phyloP scores from a whole-genome alignment of 1,140 invertebrate species.

The Palaemon carinicauda region DNA sequence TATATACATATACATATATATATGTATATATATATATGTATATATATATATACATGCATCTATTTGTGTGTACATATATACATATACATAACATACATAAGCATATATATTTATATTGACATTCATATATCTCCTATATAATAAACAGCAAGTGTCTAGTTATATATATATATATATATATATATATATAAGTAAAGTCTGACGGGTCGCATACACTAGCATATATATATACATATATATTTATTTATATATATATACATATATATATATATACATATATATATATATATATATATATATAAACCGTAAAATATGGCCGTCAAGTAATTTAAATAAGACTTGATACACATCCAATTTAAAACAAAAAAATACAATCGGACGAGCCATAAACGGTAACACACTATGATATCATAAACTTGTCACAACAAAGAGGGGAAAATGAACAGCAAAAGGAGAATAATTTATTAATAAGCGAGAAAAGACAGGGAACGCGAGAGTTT shows the following conservation, averaged over 20 bases:
- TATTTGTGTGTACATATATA: too few species aligned
- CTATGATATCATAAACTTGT: too few species aligned
- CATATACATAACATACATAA: background rate
- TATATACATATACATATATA: background rate
- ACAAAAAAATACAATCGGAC: too few species aligned
- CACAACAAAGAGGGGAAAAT: too few species aligned
- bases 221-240: background rate
- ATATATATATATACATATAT: background rate
- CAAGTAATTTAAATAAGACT: too few species aligned
- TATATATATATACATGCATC: background rate
- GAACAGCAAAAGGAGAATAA: too few species aligned
- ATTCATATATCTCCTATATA: background rate
- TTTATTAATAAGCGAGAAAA: too few species aligned
- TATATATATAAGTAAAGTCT: background rate
- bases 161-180: background rate
- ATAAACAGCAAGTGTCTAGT: too few species aligned
- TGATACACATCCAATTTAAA: too few species aligned
- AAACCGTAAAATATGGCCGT: too few species aligned
- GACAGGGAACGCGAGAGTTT: too few species aligned
- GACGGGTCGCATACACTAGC: background rate
- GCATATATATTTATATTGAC: background rate
- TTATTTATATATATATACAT: background rate
- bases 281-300: background rate
- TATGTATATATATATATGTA: background rate
- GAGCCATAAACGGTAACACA: too few species aligned